Conservation (phyloP, 2,888 invertebrate genomes). For the Syrphus vitripennis region DNA sequence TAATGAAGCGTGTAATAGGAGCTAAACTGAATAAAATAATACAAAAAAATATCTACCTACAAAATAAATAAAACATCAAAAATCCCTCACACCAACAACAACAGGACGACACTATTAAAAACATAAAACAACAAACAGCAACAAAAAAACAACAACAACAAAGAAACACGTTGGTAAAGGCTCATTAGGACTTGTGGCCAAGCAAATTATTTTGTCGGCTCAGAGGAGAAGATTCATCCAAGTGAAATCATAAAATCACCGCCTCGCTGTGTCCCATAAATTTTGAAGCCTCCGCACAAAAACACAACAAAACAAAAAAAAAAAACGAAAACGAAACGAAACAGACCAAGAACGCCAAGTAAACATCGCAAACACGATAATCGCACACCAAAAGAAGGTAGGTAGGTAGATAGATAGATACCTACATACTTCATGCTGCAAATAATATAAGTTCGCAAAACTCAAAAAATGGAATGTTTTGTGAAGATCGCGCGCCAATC, state of each 20-base stretch:
- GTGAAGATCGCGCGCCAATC: slow-evolving; percentile 19
- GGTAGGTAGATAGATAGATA: not conserved
- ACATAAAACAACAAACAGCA: not conserved
- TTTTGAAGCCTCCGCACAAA: slow-evolving; percentile 45
- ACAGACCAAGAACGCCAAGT: slow-evolving; percentile 31
- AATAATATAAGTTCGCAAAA: slow-evolving; percentile 2
- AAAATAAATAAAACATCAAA: not conserved
- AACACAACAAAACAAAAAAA: not conserved
- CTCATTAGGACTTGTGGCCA: slow-evolving; percentile 67
- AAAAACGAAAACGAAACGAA: slow-evolving; percentile 3
- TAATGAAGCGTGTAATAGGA: slow-evolving; percentile 16
- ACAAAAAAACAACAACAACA: not conserved
- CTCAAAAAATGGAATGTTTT: slow-evolving; percentile 5
- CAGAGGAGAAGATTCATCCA: slow-evolving; percentile 28
- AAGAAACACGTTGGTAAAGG: slow-evolving; percentile 36
- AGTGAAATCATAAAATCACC: slow-evolving; percentile 67
- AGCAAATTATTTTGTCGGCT: slow-evolving; percentile 48
- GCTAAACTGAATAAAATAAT: not conserved
- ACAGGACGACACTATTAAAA: not conserved
- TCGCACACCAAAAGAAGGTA: slow-evolving; percentile 59
- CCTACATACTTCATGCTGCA: not conserved
- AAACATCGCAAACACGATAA: slow-evolving; percentile 67
- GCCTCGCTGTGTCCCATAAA: slow-evolving; percentile 67
- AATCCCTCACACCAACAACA: not conserved
- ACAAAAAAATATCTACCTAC: not conserved